Evolutionary conservation across 2,113 vertebrate genomes (phyloP).

Genomic region (Clupea harengus): DNA sequence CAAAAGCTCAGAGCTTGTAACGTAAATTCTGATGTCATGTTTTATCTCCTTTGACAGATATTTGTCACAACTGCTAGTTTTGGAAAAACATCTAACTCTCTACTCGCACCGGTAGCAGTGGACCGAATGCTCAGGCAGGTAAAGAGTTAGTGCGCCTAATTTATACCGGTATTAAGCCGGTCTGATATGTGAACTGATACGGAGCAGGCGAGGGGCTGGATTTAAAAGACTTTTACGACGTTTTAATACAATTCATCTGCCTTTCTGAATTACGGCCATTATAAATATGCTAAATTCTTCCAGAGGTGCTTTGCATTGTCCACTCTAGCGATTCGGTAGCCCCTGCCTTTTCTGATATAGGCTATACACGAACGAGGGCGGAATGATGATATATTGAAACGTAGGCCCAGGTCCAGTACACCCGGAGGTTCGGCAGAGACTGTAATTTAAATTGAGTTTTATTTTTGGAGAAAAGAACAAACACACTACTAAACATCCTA

Average conservation of each 20-base stretch:
- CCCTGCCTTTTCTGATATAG: neutral
- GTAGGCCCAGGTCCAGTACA: neutral
- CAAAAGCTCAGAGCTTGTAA: conserved; percentile 72
- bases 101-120: neutral
- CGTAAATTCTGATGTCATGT: conserved; percentile 35
- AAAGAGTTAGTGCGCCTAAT: conserved; percentile 33
- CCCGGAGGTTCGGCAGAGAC: neutral
- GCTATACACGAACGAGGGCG: neutral
- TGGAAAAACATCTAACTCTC: neutral
- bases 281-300: conserved; percentile 21
- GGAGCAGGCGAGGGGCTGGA: conserved; percentile 35
- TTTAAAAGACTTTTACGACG: conserved; percentile 46
- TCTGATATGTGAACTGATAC: conserved; percentile 42
- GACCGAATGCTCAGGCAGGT: conserved; percentile 34
- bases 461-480: neutral
- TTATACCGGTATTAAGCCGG: conserved; percentile 39
- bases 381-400: neutral
- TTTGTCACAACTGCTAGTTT: conserved; percentile 28
- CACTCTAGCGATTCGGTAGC: neutral
- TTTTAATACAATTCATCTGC: conserved; percentile 45
- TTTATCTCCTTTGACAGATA: conserved; percentile 70
- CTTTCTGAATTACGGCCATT: conserved; percentile 39
- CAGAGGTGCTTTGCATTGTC: conserved; percentile 20
- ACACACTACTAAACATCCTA: neutral
- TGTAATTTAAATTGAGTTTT: neutral